These are phyloP conservation scores for Pachyuromys duprasi DNA, from an alignment of 2,797 vertebrate species.

Conservation along the genomic window DNA sequence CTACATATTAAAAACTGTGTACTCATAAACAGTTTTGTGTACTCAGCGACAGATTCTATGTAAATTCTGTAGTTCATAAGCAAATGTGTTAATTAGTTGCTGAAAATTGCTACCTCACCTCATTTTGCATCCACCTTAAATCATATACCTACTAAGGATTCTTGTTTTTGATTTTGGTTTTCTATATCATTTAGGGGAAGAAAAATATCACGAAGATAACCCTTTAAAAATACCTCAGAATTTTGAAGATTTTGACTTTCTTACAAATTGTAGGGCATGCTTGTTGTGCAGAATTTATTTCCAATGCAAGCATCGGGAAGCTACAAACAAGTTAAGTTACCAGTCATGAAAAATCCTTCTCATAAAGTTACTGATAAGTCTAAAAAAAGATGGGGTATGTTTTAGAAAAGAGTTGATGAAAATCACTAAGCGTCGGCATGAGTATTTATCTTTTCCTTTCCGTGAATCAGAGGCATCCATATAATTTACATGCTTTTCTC, in stretches of 20 bases:
- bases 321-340: slow-evolving; percentile 15
- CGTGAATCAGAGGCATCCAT: slow-evolving; percentile 72
- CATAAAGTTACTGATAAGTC: slow-evolving; percentile 57
- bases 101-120: not conserved
- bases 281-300: not conserved
- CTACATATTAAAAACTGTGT: slow-evolving; percentile 20
- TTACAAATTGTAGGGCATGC: not conserved
- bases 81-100: not conserved
- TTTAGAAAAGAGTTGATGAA: slow-evolving; percentile 76
- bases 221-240: not conserved
- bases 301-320: not conserved
- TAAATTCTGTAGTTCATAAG: slow-evolving; percentile 23
- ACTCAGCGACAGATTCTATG: slow-evolving; percentile 27
- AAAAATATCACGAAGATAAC: not conserved
- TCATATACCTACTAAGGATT: slow-evolving; percentile 4
- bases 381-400: slow-evolving; percentile 68
- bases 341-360: slow-evolving; percentile 12
- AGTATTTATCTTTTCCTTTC: slow-evolving; percentile 72
- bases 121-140: slow-evolving; percentile 47
- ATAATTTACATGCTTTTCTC: slow-evolving; percentile 71
- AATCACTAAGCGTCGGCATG: slow-evolving; percentile 56
- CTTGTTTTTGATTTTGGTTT: not conserved
- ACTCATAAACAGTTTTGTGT: not conserved
- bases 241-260: not conserved
- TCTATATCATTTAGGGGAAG: not conserved